A percentile compares a stretch with the other conserved stretches of the same genome.
phyloP scores from a whole-genome alignment of 2,797 vertebrate species.

The Epinephelus malabaricus region DNA sequence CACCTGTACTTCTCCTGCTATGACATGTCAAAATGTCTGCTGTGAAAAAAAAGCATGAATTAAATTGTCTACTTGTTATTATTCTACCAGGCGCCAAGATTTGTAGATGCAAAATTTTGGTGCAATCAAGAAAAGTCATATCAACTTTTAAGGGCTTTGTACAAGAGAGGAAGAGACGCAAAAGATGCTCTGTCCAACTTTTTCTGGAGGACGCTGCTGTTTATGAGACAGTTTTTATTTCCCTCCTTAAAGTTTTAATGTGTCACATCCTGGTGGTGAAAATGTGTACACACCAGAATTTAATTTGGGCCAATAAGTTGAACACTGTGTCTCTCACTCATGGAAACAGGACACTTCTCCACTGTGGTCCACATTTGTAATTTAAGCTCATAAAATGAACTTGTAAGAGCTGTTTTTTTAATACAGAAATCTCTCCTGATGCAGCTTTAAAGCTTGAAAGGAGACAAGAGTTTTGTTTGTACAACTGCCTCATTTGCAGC shows the following conservation, averaged over 20 bases:
- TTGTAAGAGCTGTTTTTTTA: slow-evolving; percentile 18
- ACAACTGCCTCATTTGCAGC: slow-evolving; percentile 63
- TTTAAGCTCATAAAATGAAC: slow-evolving; percentile 26
- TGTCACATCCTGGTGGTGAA: slow-evolving; percentile 40
- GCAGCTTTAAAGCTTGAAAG: slow-evolving; percentile 40
- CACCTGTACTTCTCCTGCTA: slow-evolving; percentile 29
- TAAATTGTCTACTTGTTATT: not conserved
- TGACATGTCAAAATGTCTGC: slow-evolving; percentile 21
- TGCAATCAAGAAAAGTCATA: not conserved
- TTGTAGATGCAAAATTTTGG: not conserved
- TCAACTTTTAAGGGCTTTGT: slow-evolving; percentile 9
- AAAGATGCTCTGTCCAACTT: not conserved
- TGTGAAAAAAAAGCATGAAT: not conserved
- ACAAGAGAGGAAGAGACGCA: not conserved
- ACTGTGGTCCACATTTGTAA: slow-evolving; percentile 21
- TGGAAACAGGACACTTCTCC: not conserved
- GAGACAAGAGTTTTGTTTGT: slow-evolving; percentile 58
- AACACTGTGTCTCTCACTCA: slow-evolving; percentile 4
- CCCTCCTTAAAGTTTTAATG: slow-evolving; percentile 30
- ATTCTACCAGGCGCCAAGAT: not conserved
- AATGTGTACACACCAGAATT: slow-evolving; percentile 39
- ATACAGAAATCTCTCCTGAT: slow-evolving; percentile 31
- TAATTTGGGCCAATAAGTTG: slow-evolving; percentile 38
- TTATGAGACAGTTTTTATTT: slow-evolving; percentile 28
- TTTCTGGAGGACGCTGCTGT: slow-evolving; percentile 23